Conservation (phyloP, 2,888 invertebrate species). For the Synanthedon formicaeformis region DNA sequence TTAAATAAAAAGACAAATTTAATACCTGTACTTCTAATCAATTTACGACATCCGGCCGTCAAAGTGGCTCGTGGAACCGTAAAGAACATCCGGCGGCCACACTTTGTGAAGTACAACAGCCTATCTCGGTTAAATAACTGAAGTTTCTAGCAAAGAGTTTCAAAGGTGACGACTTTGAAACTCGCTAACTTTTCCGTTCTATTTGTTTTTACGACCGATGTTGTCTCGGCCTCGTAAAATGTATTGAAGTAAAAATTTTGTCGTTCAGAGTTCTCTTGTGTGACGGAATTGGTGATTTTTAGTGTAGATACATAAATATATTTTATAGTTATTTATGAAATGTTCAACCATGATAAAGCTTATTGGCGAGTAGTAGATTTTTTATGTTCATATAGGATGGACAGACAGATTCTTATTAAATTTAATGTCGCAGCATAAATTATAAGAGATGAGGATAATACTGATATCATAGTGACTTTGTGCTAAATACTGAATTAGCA, state of each 20-base stretch:
- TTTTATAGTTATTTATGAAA: too few species aligned
- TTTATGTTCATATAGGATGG: too few species aligned
- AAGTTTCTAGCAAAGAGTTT: conserved; percentile 28
- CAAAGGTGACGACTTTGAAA: conserved; percentile 27
- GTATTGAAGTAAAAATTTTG: not conserved
- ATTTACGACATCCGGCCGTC: not conserved
- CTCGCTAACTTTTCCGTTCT: conserved; percentile 11
- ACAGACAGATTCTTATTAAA: too few species aligned
- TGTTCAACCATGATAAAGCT: too few species aligned
- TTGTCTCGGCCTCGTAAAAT: not conserved
- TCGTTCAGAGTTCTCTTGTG: too few species aligned
- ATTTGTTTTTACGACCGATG: conserved; percentile 16
- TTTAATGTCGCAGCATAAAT: too few species aligned
- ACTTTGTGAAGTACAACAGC: not conserved
- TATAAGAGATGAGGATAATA: too few species aligned
- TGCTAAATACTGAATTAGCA: too few species aligned
- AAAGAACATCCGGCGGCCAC: conserved; percentile 1
- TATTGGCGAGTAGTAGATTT: too few species aligned
- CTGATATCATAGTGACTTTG: too few species aligned
- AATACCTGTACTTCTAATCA: not conserved
- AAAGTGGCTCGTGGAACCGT: not conserved
- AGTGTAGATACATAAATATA: too few species aligned
- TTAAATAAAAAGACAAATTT: not conserved
- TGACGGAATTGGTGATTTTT: too few species aligned
- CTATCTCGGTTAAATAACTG: conserved; percentile 21